A percentile compares a stretch with the other conserved stretches of the same genome.
phyloP scores from a whole-genome alignment of 2,113 vertebrate species.

The Telmatochromis sp. region DNA sequence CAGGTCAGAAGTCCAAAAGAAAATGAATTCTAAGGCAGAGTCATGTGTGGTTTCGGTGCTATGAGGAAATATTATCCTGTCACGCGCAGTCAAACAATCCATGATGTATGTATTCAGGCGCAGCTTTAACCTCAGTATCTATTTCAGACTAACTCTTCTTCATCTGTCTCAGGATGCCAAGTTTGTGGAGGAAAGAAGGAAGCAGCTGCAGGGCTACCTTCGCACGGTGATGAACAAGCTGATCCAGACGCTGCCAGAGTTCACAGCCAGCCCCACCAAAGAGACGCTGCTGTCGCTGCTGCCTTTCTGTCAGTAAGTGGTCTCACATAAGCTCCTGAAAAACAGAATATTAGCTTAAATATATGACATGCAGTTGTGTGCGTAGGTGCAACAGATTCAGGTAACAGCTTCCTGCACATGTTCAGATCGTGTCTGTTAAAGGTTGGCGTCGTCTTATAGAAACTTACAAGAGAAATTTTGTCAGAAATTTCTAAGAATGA shows the following conservation, averaged over 20 bases:
- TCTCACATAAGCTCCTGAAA: background rate
- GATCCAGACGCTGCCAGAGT: constrained; percentile 89
- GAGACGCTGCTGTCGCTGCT: constrained; percentile 87
- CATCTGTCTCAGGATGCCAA: constrained; percentile 83
- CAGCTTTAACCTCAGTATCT: background rate
- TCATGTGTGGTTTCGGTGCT: background rate
- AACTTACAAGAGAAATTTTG: background rate
- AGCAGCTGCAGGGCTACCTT: constrained; percentile 91
- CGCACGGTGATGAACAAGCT: constrained; percentile 96
- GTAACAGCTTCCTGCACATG: background rate
- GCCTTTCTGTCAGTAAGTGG: constrained; percentile 93
- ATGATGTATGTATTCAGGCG: background rate
- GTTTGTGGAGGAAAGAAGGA: constrained; percentile 93
- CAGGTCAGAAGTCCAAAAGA: background rate
- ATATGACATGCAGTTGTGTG: background rate
- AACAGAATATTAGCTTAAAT: background rate
- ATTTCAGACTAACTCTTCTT: background rate
- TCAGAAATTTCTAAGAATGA: background rate
- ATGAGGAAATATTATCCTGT: background rate
- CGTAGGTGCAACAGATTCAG: background rate
- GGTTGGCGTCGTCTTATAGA: background rate
- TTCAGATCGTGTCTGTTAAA: background rate
- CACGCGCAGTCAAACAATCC: background rate
- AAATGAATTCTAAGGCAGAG: background rate
- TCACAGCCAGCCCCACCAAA: constrained; percentile 85